Conservation (phyloP, 1,140 invertebrate genomes). For the Amyelois transitella region DNA sequence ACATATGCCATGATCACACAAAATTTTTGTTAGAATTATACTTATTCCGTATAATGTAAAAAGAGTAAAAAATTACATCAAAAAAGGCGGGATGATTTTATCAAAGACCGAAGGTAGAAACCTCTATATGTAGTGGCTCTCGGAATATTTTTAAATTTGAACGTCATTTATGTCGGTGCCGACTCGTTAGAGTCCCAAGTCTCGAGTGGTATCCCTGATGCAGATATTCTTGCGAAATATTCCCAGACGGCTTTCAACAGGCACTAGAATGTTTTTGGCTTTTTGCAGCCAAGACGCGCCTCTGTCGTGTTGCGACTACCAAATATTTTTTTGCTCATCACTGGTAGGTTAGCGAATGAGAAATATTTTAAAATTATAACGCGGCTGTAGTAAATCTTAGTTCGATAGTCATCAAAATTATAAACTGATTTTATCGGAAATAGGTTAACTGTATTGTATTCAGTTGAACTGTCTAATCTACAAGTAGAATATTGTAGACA, state of each 20-base stretch:
- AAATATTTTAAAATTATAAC: no score
- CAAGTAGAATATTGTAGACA: no score
- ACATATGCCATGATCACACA: no score
- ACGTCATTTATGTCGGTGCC: constrained; percentile 1
- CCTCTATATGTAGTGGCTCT: neutral
- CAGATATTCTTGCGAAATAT: constrained; percentile 6
- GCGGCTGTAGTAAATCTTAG: no score
- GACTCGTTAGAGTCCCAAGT: constrained; percentile 2
- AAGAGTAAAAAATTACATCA: no score
- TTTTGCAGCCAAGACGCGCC: neutral
- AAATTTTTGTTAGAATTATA: no score
- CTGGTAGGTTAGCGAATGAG: neutral
- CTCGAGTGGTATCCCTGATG: constrained; percentile 5
- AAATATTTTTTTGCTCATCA: neutral
- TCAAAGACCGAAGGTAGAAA: neutral
- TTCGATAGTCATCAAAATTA: no score
- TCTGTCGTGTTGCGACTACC: neutral
- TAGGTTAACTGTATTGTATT: no score
- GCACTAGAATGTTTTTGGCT: constrained; percentile 1
- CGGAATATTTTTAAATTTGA: constrained; percentile 2
- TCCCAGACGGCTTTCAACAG: neutral
- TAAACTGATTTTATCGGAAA: no score
- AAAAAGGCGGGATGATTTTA: neutral
- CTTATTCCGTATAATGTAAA: no score
- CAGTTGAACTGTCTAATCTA: no score